Evolutionary conservation across 37 sponge, comb jelly and placozoan species (phyloP), one percentile per base, ranked within the genome.

Genomic region (Axinella damicornis): DNA sequence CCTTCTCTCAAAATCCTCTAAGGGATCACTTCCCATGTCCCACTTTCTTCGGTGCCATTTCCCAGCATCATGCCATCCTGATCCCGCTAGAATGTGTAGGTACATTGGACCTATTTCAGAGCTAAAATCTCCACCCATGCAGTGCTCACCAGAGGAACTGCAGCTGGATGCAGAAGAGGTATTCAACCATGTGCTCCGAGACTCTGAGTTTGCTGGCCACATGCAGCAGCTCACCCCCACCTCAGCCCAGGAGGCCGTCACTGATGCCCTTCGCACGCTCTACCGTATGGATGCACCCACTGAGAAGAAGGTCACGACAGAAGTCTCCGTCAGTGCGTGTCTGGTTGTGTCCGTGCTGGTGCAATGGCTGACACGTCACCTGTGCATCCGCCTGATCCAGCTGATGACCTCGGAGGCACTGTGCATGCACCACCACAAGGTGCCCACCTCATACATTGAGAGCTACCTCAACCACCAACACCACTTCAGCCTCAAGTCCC

Each of bases 401-500:
- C 67, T 89, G 74, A 89, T 89, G 90, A 89, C 90, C 19, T 73
- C 90, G 0, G 90, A 89, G 37, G 84, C 84, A 4, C 33, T 92
- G 40, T 76, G 69, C 27, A n/a, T 71, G 69, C 76, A 67, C 30
- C 68, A 82, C 33, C 71, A 54, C 20, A 53, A 31, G 0, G 25
- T 92, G 17, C 93, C 89, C 12, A 18, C 61, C 32, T 84, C 84
- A 34, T 88, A 76, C 65, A 72, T 88, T 0, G 69, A 78, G 46
- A 59, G 57, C 69, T 96, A 96, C 68, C 65, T 96, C 28, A 66
- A 80, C n/a, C 83, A 91, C 36, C 97, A 96, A 75, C 68, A 69
- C 41, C 97, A 96, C 80, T 93, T 96, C 69, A 78, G 78, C 72
- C 78, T 96, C 59, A 90, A 93, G 53, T 52, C 66, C 17, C 60